These are phyloP conservation scores for Polypterus bichir DNA, from an alignment of 2,113 vertebrate genomes.

Conservation along the genomic window DNA sequence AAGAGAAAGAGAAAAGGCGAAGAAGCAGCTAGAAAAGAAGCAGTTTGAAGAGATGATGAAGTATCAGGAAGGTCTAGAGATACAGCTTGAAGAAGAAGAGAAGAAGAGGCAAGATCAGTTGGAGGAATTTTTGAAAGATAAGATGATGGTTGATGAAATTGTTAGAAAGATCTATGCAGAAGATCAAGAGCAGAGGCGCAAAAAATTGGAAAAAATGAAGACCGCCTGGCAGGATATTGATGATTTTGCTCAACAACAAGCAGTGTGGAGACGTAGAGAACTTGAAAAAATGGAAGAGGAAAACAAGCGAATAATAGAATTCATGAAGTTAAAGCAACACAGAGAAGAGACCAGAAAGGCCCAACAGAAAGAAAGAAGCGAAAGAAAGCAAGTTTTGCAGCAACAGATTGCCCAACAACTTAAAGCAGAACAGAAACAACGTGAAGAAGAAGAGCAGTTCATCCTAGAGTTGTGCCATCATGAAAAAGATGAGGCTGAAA, in stretches of 20 bases:
- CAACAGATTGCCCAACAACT: constrained; percentile 43
- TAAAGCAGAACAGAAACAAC: constrained; percentile 37
- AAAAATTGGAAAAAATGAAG: constrained; percentile 48
- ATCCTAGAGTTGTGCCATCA: constrained; percentile 48
- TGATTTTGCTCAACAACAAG: constrained; percentile 50
- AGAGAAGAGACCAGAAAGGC: constrained; percentile 44
- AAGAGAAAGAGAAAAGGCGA: constrained; percentile 32
- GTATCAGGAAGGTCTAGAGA: constrained; percentile 44
- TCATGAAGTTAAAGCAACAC: constrained; percentile 40
- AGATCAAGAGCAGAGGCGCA: constrained; percentile 52
- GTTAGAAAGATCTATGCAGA: constrained; percentile 60
- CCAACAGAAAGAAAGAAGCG: constrained; percentile 38
- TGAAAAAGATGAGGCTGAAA: constrained; percentile 36
- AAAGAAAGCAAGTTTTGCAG: constrained; percentile 40
- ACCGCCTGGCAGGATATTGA: constrained; percentile 44
- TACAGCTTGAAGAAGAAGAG: constrained; percentile 52
- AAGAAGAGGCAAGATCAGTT: constrained; percentile 46
- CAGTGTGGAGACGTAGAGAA: constrained; percentile 43
- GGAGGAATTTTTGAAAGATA: constrained; percentile 51
- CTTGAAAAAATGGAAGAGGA: constrained; percentile 58
- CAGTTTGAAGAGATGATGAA: constrained; percentile 30
- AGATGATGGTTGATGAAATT: constrained; percentile 56
- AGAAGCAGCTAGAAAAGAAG: constrained; percentile 23
- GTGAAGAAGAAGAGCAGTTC: constrained; percentile 45
- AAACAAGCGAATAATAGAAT: constrained; percentile 49